A percentile compares a stretch with the other conserved stretches of the same genome.
phyloP scores from a whole-genome alignment of 2,113 vertebrate genomes.

The Forbesichthys agassizii region DNA sequence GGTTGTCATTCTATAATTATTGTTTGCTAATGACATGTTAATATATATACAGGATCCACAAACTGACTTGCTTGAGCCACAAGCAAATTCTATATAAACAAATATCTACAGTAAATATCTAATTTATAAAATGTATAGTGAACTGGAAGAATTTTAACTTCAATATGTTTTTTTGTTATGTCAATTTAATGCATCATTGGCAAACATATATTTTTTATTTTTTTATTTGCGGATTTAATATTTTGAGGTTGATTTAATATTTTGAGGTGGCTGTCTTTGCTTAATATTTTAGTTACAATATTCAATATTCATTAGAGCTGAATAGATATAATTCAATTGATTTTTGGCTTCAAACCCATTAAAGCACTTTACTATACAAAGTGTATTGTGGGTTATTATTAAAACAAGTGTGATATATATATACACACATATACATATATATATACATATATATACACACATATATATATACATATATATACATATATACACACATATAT shows the following conservation, averaged over 20 bases:
- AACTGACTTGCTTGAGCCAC: slow-evolving; percentile 23
- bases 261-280: background rate
- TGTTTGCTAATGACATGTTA: background rate
- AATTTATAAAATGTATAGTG: slow-evolving; percentile 29
- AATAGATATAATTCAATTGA: background rate
- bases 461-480: too few relatives aligned
- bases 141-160: slow-evolving; percentile 19
- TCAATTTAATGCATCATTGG: slow-evolving; percentile 8
- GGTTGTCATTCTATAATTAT: background rate
- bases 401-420: too few relatives aligned
- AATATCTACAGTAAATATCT: slow-evolving; percentile 20
- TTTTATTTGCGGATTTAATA: too few relatives aligned
- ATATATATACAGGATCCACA: slow-evolving; percentile 15
- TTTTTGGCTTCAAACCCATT: slow-evolving; percentile 27
- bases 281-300: slow-evolving; percentile 8
- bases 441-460: too few relatives aligned
- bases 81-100: slow-evolving; percentile 36
- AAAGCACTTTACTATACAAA: slow-evolving; percentile 24
- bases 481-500: too few relatives aligned
- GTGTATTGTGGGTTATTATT: background rate
- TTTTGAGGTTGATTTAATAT: background rate
- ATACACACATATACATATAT: too few relatives aligned
- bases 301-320: background rate
- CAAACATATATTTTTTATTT: slow-evolving; percentile 3
- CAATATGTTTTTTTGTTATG: slow-evolving; percentile 39